A percentile compares a stretch with the other conserved stretches of the same genome.
phyloP scores from a whole-genome alignment of 1,140 invertebrate species.

The Macrobrachium rosenbergii region DNA sequence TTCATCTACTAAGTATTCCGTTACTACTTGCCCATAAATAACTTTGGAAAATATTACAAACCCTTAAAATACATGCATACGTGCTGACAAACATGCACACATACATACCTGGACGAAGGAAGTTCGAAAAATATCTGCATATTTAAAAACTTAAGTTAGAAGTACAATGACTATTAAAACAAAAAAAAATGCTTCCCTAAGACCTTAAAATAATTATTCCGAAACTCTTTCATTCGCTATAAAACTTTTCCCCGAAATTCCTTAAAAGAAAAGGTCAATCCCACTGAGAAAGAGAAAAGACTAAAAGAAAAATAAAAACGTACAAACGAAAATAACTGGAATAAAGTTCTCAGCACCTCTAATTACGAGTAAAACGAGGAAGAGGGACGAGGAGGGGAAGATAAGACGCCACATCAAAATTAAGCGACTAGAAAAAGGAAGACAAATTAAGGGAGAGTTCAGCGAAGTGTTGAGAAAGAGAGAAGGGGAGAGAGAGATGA shows the following conservation, averaged over 20 bases:
- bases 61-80: not conserved
- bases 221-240: too few species aligned
- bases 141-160: too few species aligned
- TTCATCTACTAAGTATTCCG: too few species aligned
- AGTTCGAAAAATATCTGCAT: too few species aligned
- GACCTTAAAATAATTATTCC: too few species aligned
- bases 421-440: not conserved
- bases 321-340: not conserved
- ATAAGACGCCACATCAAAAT: not conserved
- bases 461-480: not conserved
- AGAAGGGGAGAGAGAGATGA: not conserved
- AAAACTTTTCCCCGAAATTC: too few species aligned
- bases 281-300: not conserved
- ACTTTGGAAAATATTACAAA: not conserved
- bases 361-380: not conserved
- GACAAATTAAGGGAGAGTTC: not conserved
- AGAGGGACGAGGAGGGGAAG: not conserved
- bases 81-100: slow-evolving; percentile 6
- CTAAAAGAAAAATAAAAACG: not conserved
- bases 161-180: not conserved
- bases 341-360: not conserved
- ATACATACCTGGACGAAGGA: not conserved
- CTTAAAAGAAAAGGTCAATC: too few species aligned
- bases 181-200: too few species aligned
- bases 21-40: too few species aligned